Conservation (phyloP, 1,140 invertebrate species). For the Trinorchestia longiramus region DNA sequence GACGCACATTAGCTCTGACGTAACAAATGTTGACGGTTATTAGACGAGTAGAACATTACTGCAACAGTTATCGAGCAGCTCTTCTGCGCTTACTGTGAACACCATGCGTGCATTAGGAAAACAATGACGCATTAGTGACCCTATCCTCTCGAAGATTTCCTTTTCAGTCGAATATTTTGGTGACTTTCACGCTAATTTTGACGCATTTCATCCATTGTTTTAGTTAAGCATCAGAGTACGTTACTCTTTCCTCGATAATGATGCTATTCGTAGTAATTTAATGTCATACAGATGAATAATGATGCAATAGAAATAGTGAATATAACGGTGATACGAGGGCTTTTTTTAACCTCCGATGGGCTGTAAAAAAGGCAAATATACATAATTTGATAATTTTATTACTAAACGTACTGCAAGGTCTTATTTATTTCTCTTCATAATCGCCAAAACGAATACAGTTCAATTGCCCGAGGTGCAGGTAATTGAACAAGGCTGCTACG, state of each 20-base stretch:
- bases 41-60: background rate
- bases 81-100: background rate
- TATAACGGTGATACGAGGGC: too few relatives aligned
- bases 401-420: too few relatives aligned
- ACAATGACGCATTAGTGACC: background rate
- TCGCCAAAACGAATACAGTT: too few relatives aligned
- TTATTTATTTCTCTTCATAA: too few relatives aligned
- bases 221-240: background rate
- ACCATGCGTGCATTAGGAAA: background rate
- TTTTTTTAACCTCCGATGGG: too few relatives aligned
- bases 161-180: background rate
- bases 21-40: background rate
- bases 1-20: background rate
- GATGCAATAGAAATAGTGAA: too few relatives aligned
- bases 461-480: too few relatives aligned
- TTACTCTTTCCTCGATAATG: background rate
- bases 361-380: too few relatives aligned
- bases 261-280: background rate
- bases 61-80: background rate
- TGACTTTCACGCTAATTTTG: background rate
- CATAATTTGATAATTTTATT: too few relatives aligned
- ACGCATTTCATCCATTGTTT: background rate
- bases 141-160: background rate
- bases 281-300: background rate
- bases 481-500: too few relatives aligned